Evolutionary conservation across 2,113 vertebrate species (phyloP).

Genomic region (Chinchilla lanigera): DNA sequence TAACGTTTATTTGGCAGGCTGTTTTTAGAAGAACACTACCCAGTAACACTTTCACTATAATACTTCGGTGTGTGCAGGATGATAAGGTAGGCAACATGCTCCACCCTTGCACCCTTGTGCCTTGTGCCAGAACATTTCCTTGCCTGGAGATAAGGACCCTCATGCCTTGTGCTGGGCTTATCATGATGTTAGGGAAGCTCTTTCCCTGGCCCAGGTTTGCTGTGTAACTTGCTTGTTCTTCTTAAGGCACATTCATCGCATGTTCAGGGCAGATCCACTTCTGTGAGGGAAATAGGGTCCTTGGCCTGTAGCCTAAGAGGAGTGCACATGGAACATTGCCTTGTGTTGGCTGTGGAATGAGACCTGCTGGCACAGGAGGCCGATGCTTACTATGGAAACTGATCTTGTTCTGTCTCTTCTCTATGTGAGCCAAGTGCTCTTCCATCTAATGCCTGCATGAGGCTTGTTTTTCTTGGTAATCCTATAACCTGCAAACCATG

Average conservation of each 20-base stretch:
- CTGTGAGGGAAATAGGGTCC: neutral
- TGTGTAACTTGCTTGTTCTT: neutral
- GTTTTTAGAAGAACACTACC: neutral
- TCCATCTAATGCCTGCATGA: neutral
- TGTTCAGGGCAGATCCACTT: neutral
- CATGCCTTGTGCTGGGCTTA: neutral
- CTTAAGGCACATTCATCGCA: neutral
- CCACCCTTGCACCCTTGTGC: too few species aligned
- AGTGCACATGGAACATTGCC: neutral
- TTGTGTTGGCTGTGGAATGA: neutral
- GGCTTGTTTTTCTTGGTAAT: neutral
- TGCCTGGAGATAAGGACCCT: neutral
- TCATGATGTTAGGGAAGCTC: neutral
- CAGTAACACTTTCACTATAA: neutral
- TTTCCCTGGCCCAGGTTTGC: neutral
- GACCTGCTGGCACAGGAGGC: too few species aligned
- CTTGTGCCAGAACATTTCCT: neutral
- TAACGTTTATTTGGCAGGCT: neutral
- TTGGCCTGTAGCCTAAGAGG: neutral
- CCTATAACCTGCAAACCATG: neutral
- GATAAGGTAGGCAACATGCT: neutral
- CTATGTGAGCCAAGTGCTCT: neutral
- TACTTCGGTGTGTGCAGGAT: rapidly evolving
- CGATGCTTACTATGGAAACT: neutral
- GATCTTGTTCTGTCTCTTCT: neutral